Evolutionary conservation across 1,140 invertebrate genomes (phyloP), one percentile per base, ranked within the genome.

Genomic region (Heliconius nattereri): DNA sequence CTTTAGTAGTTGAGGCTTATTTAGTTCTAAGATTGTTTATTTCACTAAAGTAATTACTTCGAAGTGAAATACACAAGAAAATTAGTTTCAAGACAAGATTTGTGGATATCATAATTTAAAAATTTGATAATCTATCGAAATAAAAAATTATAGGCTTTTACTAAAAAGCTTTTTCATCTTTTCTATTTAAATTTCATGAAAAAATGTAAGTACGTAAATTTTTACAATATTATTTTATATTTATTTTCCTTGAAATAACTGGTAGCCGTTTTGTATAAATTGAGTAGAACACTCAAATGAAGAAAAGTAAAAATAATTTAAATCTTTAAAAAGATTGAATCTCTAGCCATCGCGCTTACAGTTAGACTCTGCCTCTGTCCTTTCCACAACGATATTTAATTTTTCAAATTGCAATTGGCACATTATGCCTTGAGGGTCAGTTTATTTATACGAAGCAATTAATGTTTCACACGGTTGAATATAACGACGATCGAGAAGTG

Each of bases 11-110:
- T 29, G 26, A 29, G 8, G n/a, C 71, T 60, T 78, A 78, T 78
- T 73, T 52, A 73, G 71, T 16, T 76, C 66, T 73, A 37, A 72
- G 37, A 73, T 76, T 45, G 35, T 75, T 79, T 75, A 19, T 73
- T 45, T 71, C 71, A 32, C 54, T 37, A 71, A 45, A 45, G 26
- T 71, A 79, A 75, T 75, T 74, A 32, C 72, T 79, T 74, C 23
- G 8, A 29, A 49, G 26, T 32, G 3, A 16, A 40, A 70, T 70
- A 29, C 13, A 26, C 11, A 66, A 11, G 11, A 29, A 66, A 26
- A 66, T 66, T 6, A 16, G 2, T 11, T 66, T 29, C 11, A 66
- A 29, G 11, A 13, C 11, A 13, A 32, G 9, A 0, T 45, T 45
- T 23, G n/a, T 1, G 8, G 3, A 26, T 0, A n/a, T n/a, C 11